Conservation (phyloP, 1,140 invertebrate genomes). For the Stegodyphus dumicola region DNA sequence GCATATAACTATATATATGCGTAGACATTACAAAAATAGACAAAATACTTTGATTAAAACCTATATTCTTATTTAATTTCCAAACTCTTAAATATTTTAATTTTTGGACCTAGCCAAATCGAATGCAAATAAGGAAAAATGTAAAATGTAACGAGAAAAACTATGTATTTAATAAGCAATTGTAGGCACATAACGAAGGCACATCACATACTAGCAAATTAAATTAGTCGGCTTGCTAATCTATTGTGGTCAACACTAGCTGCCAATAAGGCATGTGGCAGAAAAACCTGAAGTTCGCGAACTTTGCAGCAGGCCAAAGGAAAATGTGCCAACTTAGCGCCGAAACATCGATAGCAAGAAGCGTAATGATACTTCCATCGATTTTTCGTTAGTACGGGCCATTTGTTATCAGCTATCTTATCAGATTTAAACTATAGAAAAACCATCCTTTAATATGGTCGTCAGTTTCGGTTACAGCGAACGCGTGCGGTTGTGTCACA, state of each 20-base stretch:
- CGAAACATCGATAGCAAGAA: slow-evolving; percentile 18
- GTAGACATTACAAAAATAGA: too few relatives aligned
- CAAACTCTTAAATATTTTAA: too few relatives aligned
- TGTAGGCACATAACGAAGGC: not conserved
- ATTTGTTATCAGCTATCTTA: slow-evolving; percentile 60
- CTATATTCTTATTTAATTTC: too few relatives aligned
- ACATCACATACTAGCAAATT: not conserved
- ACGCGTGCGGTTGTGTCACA: slow-evolving; percentile 37
- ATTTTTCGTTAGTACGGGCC: slow-evolving; percentile 60
- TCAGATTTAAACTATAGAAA: slow-evolving; percentile 62
- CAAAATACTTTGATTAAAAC: too few relatives aligned
- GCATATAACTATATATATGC: too few relatives aligned
- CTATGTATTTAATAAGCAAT: too few relatives aligned
- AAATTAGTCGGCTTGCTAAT: slow-evolving; percentile 16
- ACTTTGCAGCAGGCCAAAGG: not conserved
- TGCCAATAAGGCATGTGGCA: slow-evolving; percentile 39
- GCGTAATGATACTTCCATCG: slow-evolving; percentile 55
- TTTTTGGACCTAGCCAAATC: too few relatives aligned
- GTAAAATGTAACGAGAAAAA: too few relatives aligned
- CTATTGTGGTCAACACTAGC: slow-evolving; percentile 19
- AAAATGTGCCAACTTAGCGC: not conserved
- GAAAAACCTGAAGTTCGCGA: not conserved
- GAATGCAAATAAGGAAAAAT: too few relatives aligned
- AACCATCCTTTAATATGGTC: slow-evolving; percentile 59
- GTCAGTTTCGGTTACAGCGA: slow-evolving; percentile 45